These are phyloP conservation scores for Eupsittula cactorum DNA, from an alignment of 2,113 vertebrate species.

Conservation along the genomic window DNA sequence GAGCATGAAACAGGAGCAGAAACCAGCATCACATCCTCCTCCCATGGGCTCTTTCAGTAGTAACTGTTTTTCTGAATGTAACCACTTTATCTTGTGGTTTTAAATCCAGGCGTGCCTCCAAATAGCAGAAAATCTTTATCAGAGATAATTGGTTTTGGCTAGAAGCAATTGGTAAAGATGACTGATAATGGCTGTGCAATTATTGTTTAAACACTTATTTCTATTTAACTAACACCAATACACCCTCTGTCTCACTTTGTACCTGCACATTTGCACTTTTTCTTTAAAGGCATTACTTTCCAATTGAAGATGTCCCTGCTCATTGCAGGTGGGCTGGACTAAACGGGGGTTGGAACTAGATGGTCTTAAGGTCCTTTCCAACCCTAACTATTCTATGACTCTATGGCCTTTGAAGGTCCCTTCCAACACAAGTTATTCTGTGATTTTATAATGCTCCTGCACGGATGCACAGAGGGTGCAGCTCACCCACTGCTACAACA, in stretches of 20 bases:
- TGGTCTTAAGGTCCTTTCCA: background rate
- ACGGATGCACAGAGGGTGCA: background rate
- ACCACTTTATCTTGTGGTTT: background rate
- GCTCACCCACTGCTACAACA: background rate
- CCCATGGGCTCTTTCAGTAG: background rate
- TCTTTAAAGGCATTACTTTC: background rate
- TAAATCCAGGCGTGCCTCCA: background rate
- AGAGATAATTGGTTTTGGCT: background rate
- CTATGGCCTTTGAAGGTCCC: background rate
- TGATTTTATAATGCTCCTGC: accelerated
- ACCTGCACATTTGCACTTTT: accelerated
- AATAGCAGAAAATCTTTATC: background rate
- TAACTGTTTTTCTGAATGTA: background rate
- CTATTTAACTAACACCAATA: background rate
- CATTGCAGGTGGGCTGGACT: background rate
- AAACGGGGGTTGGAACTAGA: too few species aligned
- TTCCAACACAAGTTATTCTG: background rate
- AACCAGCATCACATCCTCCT: background rate
- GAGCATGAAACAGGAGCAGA: background rate
- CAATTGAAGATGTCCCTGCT: background rate
- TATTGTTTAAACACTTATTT: background rate
- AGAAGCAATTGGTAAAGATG: background rate
- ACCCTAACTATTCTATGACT: background rate
- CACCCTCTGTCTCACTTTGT: accelerated
- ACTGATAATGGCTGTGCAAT: background rate